Base-by-base conservation (phyloP, 2,888 invertebrate species). In the Scaptomyza tumidula region DNA sequence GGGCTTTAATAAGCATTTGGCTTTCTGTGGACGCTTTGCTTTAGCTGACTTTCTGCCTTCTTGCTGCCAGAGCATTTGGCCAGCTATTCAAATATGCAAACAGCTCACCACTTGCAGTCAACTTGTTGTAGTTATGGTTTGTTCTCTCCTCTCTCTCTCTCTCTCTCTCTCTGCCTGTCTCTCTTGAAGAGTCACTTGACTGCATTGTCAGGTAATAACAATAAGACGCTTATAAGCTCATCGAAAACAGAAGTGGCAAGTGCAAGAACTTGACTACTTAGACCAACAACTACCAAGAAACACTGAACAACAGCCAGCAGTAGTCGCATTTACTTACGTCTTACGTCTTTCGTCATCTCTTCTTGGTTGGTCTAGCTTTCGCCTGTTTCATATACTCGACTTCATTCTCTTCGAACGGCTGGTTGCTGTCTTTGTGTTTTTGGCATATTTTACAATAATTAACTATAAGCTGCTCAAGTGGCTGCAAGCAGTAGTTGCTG, bases 161-260 rank as follows among this genome's bases (percentile, higher is more conserved):
- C 6, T 7, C 0, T 2, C n/a, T 39, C n/a, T 39, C 31, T 6
- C 5, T 10, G 13, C 0, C 59, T 49, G 9, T 13, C 35, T 13
- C 5, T 7, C 41, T 49, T 67, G 62, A 33, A n/a, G 61, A 53
- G 45, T 54, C 76, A 87, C 83, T 82, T 63, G 74, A 71, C 58
- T 70, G 58, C 80, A 86, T 86, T 88, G 84, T 83, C 88, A 75
- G 88, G 81, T 83, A 83, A 83, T 83, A 88, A 83, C 86, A 83
- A 86, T 86, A 83, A 83, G 83, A 80, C 71, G 84, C 86, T 86
- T 75, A 78, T 77, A 86, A 83, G 78, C 83, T 80, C 81, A 77
- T 83, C 71, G 86, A 83, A 79, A 68, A 71, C 61, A 62, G 44
- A 64, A 76, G 83, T 73, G 80, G 56, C 83, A 70, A 86, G 33